Percentiles rank a stretch among this genome's conserved stretches.
Evolutionary conservation across 2,113 vertebrate species (phyloP).

Genomic region (Brienomyrus brachyistius): DNA sequence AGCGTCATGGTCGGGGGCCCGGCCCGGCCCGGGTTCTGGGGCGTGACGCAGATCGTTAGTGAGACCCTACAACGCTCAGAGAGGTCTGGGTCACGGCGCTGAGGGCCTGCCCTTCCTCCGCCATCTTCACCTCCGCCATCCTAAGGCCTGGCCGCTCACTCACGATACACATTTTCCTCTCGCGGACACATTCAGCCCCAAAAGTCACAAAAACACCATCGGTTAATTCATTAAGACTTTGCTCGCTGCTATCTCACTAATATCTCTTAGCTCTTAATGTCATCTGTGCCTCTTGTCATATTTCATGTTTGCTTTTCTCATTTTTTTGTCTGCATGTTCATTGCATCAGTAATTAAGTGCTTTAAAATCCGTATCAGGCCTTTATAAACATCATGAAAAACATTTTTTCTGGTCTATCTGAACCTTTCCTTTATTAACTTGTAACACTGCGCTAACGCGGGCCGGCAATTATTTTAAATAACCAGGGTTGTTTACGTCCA

Average conservation of each 20-base stretch:
- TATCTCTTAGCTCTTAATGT: background rate
- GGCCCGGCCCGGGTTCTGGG: background rate
- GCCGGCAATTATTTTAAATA: constrained; percentile 4
- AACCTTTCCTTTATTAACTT: background rate
- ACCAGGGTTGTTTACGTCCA: background rate
- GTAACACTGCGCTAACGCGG: background rate
- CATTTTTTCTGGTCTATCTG: too few relatives aligned
- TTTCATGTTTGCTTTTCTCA: background rate
- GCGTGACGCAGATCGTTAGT: background rate
- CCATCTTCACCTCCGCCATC: background rate
- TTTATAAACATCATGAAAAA: background rate
- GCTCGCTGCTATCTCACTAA: background rate
- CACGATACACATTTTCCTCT: background rate
- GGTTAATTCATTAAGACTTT: background rate
- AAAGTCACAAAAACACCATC: background rate
- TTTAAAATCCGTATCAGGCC: background rate
- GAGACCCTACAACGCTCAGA: background rate
- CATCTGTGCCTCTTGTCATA: background rate
- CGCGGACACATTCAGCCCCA: background rate
- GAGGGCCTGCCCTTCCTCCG: background rate
- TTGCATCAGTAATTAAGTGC: background rate
- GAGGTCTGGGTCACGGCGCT: background rate
- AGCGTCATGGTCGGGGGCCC: background rate
- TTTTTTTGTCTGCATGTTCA: background rate
- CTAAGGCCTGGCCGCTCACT: background rate